A percentile compares a stretch with the other conserved stretches of the same genome.
phyloP scores from a whole-genome alignment of 2,113 vertebrate species.

The Ptilonorhynchus violaceus region DNA sequence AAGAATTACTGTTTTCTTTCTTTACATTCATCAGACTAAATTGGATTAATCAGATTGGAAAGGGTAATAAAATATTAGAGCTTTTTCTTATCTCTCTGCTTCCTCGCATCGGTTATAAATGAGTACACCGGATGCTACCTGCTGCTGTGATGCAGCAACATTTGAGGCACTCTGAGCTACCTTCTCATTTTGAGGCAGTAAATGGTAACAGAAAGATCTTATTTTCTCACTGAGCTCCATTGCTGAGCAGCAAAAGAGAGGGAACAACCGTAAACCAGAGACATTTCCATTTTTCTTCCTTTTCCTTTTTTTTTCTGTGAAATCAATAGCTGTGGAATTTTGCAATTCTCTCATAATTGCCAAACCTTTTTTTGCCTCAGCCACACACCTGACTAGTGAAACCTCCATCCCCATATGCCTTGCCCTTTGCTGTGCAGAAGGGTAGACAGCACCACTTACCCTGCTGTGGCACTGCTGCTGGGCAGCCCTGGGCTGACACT shows the following conservation, averaged over 20 bases:
- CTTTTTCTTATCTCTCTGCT: background rate
- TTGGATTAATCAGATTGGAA: conserved; percentile 15
- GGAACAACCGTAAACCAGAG: background rate
- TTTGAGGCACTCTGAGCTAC: background rate
- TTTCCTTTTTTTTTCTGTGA: background rate
- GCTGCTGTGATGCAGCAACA: background rate
- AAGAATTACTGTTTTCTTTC: background rate
- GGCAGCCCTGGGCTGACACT: background rate
- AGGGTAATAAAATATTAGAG: conserved; percentile 17
- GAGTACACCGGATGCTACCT: background rate
- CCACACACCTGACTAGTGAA: background rate
- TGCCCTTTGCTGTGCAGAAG: background rate
- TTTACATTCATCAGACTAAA: conserved; percentile 22
- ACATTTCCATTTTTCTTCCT: background rate
- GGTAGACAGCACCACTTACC: background rate
- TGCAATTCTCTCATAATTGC: rapidly evolving
- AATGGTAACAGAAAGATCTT: background rate
- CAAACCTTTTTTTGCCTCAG: background rate
- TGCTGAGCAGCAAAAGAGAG: background rate
- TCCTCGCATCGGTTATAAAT: background rate
- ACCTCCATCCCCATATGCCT: background rate
- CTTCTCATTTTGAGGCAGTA: background rate
- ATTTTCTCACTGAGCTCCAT: background rate
- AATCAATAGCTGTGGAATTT: background rate
- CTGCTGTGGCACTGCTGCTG: background rate